These are phyloP conservation scores for Helicoverpa armigera DNA, from an alignment of 1,140 invertebrate species.

Conservation along the genomic window DNA sequence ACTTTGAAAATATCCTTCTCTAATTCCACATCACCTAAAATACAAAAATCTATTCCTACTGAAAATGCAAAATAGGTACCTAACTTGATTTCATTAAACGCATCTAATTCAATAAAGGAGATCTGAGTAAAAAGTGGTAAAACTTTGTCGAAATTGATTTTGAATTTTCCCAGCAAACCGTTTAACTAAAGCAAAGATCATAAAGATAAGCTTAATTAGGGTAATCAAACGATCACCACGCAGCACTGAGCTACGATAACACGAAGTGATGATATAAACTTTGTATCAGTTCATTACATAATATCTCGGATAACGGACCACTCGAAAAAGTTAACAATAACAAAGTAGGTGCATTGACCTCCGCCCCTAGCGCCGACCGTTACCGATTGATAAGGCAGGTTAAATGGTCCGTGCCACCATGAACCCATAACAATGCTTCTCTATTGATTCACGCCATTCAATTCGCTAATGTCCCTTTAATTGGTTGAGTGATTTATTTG, in stretches of 20 bases:
- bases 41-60: too few species aligned
- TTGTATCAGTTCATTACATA: constrained; percentile 45
- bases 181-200: constrained; percentile 25
- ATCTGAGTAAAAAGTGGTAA: background rate
- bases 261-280: constrained; percentile 31
- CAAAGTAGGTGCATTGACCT: constrained; percentile 63
- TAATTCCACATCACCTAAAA: too few species aligned
- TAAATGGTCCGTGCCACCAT: constrained; percentile 77
- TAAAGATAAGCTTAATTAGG: constrained; percentile 39
- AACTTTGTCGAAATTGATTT: background rate
- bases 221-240: constrained; percentile 36
- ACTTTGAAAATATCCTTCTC: too few species aligned
- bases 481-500: constrained; percentile 64
- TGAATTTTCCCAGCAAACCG: constrained; percentile 25
- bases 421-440: constrained; percentile 72
- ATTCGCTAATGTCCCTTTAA: constrained; percentile 83
- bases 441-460: constrained; percentile 78
- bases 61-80: too few species aligned
- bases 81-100: too few species aligned
- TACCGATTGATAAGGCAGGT: constrained; percentile 71
- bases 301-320: constrained; percentile 38
- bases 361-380: constrained; percentile 59
- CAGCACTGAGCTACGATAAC: constrained; percentile 17
- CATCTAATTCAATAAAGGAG: background rate
- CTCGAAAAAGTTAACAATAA: constrained; percentile 50